Conservation (phyloP, 2,113 vertebrate genomes). For the Pithys albifrons region DNA sequence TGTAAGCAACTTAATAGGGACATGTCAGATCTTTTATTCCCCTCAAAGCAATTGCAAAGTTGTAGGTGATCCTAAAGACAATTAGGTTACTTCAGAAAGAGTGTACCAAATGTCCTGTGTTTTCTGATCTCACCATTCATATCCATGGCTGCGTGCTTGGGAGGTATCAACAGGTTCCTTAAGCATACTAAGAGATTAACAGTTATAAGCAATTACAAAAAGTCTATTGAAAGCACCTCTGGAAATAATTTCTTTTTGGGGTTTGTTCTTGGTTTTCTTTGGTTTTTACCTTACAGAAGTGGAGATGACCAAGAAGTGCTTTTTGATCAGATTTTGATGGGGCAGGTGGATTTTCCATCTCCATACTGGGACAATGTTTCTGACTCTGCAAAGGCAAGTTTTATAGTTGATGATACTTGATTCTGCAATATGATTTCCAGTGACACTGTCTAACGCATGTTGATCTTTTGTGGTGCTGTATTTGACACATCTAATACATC, state of each 20-base stretch:
- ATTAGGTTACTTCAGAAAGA: neutral
- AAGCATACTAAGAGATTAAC: neutral
- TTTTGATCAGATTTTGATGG: conserved; percentile 93
- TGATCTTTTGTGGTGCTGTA: neutral
- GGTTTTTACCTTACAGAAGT: conserved; percentile 72
- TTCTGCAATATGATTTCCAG: neutral
- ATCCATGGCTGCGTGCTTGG: neutral
- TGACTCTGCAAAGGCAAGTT: conserved; percentile 88
- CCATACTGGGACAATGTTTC: conserved; percentile 95
- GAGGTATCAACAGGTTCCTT: neutral
- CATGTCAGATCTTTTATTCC: neutral
- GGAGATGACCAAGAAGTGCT: conserved; percentile 91
- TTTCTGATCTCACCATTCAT: neutral
- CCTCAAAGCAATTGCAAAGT: neutral
- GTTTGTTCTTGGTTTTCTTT: conserved; percentile 16
- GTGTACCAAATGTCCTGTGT: neutral
- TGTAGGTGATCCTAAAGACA: neutral
- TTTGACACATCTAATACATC: neutral
- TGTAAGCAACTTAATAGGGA: neutral
- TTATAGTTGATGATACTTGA: neutral
- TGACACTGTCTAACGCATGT: neutral
- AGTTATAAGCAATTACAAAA: neutral
- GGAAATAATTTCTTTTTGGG: neutral
- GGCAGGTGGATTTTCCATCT: conserved; percentile 90
- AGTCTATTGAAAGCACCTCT: neutral